A percentile compares a stretch with the other conserved stretches of the same genome.
These are phyloP conservation scores for Malurus alboscapulatus DNA, from an alignment of 2,113 vertebrate species.

Conservation along the genomic window DNA sequence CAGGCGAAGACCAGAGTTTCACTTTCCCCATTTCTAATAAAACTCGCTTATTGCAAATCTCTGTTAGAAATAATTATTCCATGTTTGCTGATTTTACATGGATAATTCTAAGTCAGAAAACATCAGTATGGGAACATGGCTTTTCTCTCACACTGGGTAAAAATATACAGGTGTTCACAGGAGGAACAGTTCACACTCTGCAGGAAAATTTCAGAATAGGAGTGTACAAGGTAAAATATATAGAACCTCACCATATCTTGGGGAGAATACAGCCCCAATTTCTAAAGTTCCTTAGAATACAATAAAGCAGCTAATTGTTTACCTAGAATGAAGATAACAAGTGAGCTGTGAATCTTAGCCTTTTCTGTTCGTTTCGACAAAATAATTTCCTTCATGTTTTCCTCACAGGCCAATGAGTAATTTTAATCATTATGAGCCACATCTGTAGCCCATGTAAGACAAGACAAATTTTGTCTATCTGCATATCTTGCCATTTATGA, in stretches of 20 bases:
- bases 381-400: constrained; percentile 23
- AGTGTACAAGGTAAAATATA: background rate
- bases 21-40: constrained; percentile 18
- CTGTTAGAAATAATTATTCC: background rate
- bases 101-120: constrained; percentile 1
- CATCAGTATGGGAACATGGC: background rate
- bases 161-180: constrained; percentile 19
- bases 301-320: constrained; percentile 43
- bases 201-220: constrained; percentile 2
- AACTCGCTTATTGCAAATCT: background rate
- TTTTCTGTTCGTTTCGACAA: constrained; percentile 10
- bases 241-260: background rate
- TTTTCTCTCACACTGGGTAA: background rate
- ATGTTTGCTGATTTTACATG: constrained; percentile 15
- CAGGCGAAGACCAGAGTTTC: background rate
- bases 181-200: constrained; percentile 26
- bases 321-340: background rate
- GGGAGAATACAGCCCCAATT: background rate
- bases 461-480: background rate
- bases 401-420: constrained; percentile 31
- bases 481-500: background rate
- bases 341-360: constrained; percentile 15
- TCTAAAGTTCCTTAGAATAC: constrained; percentile 1
- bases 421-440: constrained; percentile 34
- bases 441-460: background rate